Evolutionary conservation across 2,113 vertebrate genomes (phyloP).

Genomic region (Phainopepla nitens): DNA sequence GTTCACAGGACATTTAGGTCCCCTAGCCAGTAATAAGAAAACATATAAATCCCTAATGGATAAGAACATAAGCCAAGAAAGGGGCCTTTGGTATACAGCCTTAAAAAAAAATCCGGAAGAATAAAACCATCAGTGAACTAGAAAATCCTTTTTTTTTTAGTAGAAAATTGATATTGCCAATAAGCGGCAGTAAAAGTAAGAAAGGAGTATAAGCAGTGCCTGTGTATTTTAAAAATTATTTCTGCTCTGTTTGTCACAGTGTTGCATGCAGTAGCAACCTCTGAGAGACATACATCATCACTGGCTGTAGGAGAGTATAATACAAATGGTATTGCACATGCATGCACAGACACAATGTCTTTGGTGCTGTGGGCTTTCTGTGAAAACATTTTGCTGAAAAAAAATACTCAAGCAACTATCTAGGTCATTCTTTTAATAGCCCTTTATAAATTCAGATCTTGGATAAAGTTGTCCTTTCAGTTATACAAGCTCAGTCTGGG

Average conservation of each 20-base stretch:
- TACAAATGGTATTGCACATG: neutral
- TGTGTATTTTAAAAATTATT: neutral
- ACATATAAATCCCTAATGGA: neutral
- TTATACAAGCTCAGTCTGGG: neutral
- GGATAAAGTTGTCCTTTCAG: neutral
- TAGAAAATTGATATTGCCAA: neutral
- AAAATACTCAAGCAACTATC: neutral
- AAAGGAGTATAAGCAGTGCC: neutral
- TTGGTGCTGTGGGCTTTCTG: neutral
- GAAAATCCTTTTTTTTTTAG: neutral
- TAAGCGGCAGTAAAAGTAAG: neutral
- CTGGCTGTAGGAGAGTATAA: neutral
- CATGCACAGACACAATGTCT: neutral
- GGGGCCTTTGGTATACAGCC: neutral
- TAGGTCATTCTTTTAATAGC: neutral
- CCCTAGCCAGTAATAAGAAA: neutral
- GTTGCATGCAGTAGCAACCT: neutral
- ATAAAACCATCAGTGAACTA: neutral
- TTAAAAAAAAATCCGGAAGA: neutral
- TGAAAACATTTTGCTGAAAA: neutral
- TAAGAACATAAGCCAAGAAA: neutral
- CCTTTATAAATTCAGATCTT: neutral
- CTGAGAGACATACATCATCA: neutral
- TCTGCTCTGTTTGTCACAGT: conserved; percentile 14
- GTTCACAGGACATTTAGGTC: neutral